Evolutionary conservation across 2,797 vertebrate genomes (phyloP), one percentile per base, ranked within the genome.

Genomic region (Phataginus tricuspis): DNA sequence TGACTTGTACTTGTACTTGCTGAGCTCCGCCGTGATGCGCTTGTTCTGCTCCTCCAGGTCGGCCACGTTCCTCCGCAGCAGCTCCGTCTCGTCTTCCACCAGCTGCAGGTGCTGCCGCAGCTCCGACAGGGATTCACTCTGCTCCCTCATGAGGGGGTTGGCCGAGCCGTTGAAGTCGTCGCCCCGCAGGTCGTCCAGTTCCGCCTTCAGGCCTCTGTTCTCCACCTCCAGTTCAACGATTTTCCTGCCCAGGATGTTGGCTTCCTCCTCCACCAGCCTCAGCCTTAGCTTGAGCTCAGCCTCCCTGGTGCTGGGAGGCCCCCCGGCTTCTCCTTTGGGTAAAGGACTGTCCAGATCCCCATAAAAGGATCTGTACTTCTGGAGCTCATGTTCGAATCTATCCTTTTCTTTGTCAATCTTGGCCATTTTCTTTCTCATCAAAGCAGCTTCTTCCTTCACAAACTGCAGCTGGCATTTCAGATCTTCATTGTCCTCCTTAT

Each of bases 371-470:
- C 99, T 99, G 61, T 99, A 99, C 97, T 99, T 99, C 97, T 99
- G 99, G 68, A 99, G 98, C 98, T 99, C 99, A 2, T 99, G 99
- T 75, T 99, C 99, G 59, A 99, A 99, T 34, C 99, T 98, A 98
- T 99, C 99, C 97, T 99, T 99, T 96, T 99, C 99, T 96, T 99
- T 99, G 97, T 99, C 99, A 0, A 99, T 99, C 98, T 99, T 99
- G 77, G 99, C 99, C 99, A 99, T 99, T 98, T 99, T 99, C 98
- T 99, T 99, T 94, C 99, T 99, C 99, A 99, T 99, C 97, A 99
- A 95, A 85, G 99, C 98, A 59, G 99, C 99, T 97, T 99, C 99
- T 97, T 99, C 99, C 98, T 99, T 99, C 97, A 99, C 99, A 93
- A 99, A 99, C 95, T 99, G 99, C 77, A 99, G 98, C 98, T 99